Evolutionary conservation across 2,888 invertebrate genomes (phyloP).

Genomic region (Petrolisthes manimaculis): DNA sequence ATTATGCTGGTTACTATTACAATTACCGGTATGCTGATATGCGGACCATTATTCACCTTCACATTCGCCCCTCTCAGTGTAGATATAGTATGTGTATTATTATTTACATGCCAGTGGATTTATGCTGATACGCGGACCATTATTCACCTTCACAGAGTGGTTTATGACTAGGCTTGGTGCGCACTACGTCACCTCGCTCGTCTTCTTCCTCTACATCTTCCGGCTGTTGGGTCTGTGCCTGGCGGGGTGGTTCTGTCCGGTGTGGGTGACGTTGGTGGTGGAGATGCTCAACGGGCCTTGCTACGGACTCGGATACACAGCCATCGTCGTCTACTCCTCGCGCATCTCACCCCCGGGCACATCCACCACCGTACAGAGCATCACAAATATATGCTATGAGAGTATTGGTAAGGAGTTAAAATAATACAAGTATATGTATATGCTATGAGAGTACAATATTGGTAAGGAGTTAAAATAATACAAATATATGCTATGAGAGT

Average conservation of each 20-base stretch:
- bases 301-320: constrained; percentile 61
- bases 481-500: neutral
- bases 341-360: constrained; percentile 53
- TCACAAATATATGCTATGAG: constrained; percentile 62
- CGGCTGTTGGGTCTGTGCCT: constrained; percentile 46
- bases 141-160: constrained; percentile 26
- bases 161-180: constrained; percentile 40
- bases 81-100: too few relatives aligned
- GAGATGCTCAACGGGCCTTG: constrained; percentile 63
- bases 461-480: neutral
- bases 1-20: too few relatives aligned
- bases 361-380: constrained; percentile 58
- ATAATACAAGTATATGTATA: neutral
- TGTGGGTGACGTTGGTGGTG: constrained; percentile 57
- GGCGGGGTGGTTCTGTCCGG: constrained; percentile 47
- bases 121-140: neutral
- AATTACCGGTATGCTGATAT: too few relatives aligned
- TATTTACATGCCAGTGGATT: too few relatives aligned
- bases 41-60: too few relatives aligned
- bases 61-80: too few relatives aligned
- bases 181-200: constrained; percentile 35
- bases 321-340: constrained; percentile 52
- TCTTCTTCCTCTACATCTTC: constrained; percentile 56
- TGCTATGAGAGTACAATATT: neutral
- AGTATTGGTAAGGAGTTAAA: constrained; percentile 43